Evolutionary conservation across 1,140 invertebrate species (phyloP).

Genomic region (Bombus waltoni): DNA sequence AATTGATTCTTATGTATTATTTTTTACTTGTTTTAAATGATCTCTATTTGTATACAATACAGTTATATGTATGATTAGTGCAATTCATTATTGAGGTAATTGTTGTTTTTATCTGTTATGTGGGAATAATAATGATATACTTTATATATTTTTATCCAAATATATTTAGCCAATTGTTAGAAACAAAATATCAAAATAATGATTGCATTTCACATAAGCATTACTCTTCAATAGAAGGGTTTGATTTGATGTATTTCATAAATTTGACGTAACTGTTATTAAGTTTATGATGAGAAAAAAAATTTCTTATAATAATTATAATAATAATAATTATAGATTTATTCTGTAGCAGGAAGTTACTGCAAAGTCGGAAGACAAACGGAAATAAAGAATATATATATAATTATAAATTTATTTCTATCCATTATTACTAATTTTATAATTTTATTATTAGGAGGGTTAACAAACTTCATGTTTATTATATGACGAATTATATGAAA

Average conservation of each 20-base stretch:
- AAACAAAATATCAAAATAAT: neutral
- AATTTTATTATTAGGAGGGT: neutral
- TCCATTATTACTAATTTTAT: neutral
- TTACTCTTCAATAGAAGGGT: neutral
- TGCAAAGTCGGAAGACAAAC: too few species aligned
- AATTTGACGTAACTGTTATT: neutral
- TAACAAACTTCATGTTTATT: neutral
- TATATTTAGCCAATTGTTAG: neutral
- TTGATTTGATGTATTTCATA: conserved; percentile 30
- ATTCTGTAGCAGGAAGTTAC: neutral
- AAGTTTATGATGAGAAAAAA: neutral
- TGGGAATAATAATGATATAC: neutral
- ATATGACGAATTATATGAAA: conserved; percentile 17
- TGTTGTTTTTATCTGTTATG: neutral
- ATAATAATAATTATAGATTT: neutral
- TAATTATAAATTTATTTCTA: neutral
- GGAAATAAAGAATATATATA: neutral
- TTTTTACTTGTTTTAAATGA: neutral
- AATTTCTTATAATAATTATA: too few species aligned
- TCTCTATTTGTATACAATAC: neutral
- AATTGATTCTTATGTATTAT: neutral
- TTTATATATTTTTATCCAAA: neutral
- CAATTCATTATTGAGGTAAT: conserved; percentile 1
- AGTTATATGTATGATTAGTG: neutral
- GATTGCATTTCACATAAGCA: neutral